A percentile compares a stretch with the other conserved stretches of the same genome.
Conservation (phyloP, 1,140 invertebrate genomes). For the Pseudobourletiella spinata region DNA sequence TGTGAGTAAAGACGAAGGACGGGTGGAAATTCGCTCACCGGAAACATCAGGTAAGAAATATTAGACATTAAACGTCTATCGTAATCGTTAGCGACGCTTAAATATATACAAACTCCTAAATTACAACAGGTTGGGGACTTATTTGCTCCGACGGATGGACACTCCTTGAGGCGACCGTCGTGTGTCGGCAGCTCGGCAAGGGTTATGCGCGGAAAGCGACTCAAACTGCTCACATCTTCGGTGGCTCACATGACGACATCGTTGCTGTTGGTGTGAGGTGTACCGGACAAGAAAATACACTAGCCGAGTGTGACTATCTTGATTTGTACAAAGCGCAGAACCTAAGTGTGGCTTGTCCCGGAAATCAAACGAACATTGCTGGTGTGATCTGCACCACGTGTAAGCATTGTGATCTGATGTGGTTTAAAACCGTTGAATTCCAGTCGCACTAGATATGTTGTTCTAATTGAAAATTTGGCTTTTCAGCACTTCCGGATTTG, state of each 20-base stretch:
- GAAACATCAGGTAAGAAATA: neutral
- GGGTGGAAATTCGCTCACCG: slow-evolving; percentile 56
- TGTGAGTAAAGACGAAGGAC: no score
- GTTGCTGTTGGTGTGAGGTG: slow-evolving; percentile 63
- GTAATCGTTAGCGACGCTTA: no score
- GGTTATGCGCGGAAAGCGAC: slow-evolving; percentile 66
- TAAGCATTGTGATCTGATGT: no score
- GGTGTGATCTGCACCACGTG: slow-evolving; percentile 56
- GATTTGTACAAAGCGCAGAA: slow-evolving; percentile 37
- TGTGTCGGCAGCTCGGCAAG: slow-evolving; percentile 63
- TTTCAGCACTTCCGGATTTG: slow-evolving; percentile 65
- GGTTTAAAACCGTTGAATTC: no score
- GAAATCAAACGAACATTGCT: slow-evolving; percentile 55
- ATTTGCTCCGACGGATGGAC: slow-evolving; percentile 79
- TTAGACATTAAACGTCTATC: no score
- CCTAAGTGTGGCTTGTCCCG: slow-evolving; percentile 42
- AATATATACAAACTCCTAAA: no score
- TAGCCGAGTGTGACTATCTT: slow-evolving; percentile 62
- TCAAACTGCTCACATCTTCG: slow-evolving; percentile 64
- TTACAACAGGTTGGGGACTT: slow-evolving; percentile 57
- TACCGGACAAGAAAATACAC: slow-evolving; percentile 58
- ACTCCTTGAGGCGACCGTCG: slow-evolving; percentile 43
- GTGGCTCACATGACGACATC: slow-evolving; percentile 49
- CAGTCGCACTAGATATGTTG: no score
- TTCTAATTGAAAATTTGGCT: no score